Percentiles rank a stretch among this genome's conserved stretches.
These are phyloP conservation scores for Brachionus angularis DNA, from an alignment of 1,140 invertebrate genomes.

Conservation along the genomic window DNA sequence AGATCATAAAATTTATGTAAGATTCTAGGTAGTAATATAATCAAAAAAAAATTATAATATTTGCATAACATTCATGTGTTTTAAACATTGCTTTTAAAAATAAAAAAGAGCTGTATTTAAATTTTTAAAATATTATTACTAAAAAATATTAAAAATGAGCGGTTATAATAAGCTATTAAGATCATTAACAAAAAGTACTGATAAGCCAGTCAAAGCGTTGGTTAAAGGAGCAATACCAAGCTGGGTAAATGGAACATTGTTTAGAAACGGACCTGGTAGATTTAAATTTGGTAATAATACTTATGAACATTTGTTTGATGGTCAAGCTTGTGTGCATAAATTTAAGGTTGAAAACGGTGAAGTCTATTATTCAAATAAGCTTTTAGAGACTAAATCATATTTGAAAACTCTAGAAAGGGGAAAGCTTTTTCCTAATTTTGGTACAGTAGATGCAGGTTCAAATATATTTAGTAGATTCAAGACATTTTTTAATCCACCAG, in stretches of 20 bases:
- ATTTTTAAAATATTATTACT: no score
- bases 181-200: slow-evolving; percentile 24
- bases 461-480: slow-evolving; percentile 46
- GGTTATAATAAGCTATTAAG: slow-evolving; percentile 19
- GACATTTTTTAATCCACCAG: slow-evolving; percentile 47
- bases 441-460: background rate
- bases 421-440: slow-evolving; percentile 45
- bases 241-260: slow-evolving; percentile 73
- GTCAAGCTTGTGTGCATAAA: slow-evolving; percentile 75
- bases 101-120: no score
- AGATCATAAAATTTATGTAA: no score
- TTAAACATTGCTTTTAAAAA: no score
- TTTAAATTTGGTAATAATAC: slow-evolving; percentile 67
- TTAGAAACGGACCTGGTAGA: slow-evolving; percentile 78
- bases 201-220: background rate
- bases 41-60: no score
- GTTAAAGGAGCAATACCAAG: slow-evolving; percentile 66
- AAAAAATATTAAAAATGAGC: slow-evolving; percentile 11
- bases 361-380: slow-evolving; percentile 69
- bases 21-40: no score
- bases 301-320: slow-evolving; percentile 79
- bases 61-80: no score
- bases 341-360: slow-evolving; percentile 57
- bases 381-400: slow-evolving; percentile 53
- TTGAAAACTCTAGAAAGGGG: background rate